Conservation (phyloP, 2,113 vertebrate species). For the Cervus canadensis region DNA sequence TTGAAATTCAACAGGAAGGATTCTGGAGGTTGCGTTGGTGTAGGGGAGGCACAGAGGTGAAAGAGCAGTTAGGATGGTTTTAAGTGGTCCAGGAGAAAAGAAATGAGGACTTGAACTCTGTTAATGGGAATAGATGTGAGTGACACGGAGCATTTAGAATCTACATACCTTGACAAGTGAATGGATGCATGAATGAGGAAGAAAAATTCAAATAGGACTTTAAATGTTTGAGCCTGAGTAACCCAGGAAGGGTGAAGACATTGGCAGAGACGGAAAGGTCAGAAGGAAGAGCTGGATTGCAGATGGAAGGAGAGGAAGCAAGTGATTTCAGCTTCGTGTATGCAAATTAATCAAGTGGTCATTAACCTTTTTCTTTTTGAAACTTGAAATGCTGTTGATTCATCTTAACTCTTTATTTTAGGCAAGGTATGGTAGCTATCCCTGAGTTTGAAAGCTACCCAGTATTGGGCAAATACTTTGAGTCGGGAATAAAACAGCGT, state of each 20-base stretch:
- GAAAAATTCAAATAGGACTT: constrained; percentile 13
- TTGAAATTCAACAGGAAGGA: constrained; percentile 32
- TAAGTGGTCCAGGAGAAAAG: constrained; percentile 22
- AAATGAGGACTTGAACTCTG: constrained; percentile 28
- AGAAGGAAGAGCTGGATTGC: not conserved
- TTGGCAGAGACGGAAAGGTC: constrained; percentile 42
- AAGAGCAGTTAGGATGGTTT: constrained; percentile 12
- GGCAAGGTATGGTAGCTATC: not conserved
- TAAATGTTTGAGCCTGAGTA: constrained; percentile 16
- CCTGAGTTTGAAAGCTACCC: not conserved
- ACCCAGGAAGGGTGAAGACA: constrained; percentile 11
- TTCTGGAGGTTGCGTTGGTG: not conserved
- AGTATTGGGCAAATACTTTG: not conserved
- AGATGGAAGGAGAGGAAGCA: not conserved
- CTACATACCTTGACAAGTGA: constrained; percentile 39
- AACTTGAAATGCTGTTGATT: not conserved
- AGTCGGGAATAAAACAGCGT: not conserved
- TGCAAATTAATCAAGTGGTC: not conserved
- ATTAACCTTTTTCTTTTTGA: not conserved
- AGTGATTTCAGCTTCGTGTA: not conserved
- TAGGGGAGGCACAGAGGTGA: constrained; percentile 10
- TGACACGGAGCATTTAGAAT: constrained; percentile 36
- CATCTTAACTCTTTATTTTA: not conserved
- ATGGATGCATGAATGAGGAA: not conserved
- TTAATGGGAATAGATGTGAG: constrained; percentile 31